Conservation (phyloP, 2,113 vertebrate species). For the Vidua chalybeata region DNA sequence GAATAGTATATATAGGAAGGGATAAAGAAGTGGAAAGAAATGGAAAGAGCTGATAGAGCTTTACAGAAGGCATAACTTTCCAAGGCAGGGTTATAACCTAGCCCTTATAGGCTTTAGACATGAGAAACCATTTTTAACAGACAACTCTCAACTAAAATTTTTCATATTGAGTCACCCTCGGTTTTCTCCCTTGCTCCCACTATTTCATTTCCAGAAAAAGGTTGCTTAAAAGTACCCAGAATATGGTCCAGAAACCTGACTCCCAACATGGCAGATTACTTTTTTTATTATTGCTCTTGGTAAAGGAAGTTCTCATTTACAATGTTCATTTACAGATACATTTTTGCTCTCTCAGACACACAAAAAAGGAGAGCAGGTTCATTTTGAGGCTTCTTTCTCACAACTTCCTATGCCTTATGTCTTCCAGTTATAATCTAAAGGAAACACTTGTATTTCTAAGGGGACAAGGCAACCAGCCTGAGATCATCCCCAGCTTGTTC, state of each 20-base stretch:
- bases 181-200: background rate
- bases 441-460: background rate
- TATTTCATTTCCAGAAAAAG: background rate
- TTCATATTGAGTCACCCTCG: background rate
- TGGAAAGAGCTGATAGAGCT: background rate
- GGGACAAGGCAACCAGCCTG: background rate
- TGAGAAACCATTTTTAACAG: background rate
- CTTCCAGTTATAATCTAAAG: background rate
- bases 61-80: background rate
- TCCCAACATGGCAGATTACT: accelerated
- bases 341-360: background rate
- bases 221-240: background rate
- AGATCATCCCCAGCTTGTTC: background rate
- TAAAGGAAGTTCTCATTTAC: background rate
- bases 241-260: background rate
- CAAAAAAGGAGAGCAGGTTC: background rate
- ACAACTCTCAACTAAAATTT: background rate
- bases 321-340: background rate
- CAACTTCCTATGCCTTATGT: background rate
- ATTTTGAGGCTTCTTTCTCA: background rate
- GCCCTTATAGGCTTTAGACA: background rate
- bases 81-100: background rate
- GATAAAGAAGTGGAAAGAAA: background rate
- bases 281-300: background rate
- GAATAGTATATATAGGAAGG: background rate